phyloP scores from a whole-genome alignment of 2,797 vertebrate species.

The Circus cinereus region DNA sequence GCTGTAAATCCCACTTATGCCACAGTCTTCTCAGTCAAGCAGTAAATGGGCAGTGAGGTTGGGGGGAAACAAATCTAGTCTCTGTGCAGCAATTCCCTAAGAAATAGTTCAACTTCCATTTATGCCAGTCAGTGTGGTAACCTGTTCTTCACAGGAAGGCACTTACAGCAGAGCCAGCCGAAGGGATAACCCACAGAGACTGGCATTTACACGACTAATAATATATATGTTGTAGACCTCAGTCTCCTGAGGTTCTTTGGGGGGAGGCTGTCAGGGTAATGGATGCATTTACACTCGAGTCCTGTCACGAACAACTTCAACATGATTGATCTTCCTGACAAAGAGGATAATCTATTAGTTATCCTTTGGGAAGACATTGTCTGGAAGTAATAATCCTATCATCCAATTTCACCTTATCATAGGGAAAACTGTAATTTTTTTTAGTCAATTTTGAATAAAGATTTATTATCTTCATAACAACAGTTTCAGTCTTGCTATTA shows the following conservation, averaged over 20 bases:
- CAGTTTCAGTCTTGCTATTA: not conserved
- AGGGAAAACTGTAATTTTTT: not conserved
- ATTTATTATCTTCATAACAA: not conserved
- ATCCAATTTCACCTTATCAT: not conserved
- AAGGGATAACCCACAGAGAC: not conserved
- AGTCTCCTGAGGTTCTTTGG: not conserved
- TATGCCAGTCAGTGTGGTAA: not conserved
- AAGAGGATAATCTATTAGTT: not conserved
- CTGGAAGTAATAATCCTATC: not conserved
- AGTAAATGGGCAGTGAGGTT: not conserved
- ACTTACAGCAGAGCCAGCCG: not conserved
- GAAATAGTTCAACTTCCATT: not conserved
- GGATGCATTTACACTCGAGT: not conserved
- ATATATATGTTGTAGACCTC: not conserved
- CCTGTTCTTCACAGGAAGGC: not conserved
- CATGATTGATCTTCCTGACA: not conserved
- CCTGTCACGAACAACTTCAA: not conserved
- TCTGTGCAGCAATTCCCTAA: not conserved
- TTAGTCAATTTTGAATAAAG: not conserved
- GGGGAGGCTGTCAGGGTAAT: not conserved
- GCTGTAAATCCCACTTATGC: not conserved
- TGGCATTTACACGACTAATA: not conserved
- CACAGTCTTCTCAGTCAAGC: not conserved
- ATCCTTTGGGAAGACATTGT: not conserved
- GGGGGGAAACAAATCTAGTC: not conserved